Conservation (phyloP, 2,797 vertebrate species). For the Neoniphon sammara region DNA sequence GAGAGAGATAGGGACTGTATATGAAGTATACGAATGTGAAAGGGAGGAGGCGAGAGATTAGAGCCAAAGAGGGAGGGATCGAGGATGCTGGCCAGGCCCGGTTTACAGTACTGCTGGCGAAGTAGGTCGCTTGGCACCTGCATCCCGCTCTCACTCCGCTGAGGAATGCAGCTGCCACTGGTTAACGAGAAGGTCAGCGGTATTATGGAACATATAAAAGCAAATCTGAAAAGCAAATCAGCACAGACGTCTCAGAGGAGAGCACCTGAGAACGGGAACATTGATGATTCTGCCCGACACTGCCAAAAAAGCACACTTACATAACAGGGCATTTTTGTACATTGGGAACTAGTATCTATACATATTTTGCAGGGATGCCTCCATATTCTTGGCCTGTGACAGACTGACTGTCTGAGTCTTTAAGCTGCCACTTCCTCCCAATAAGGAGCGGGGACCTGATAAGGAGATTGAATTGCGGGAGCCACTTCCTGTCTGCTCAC, state of each 20-base stretch:
- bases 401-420: slow-evolving; percentile 7
- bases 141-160: slow-evolving; percentile 17
- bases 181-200: slow-evolving; percentile 38
- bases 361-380: not conserved
- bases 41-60: not conserved
- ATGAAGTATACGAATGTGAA: slow-evolving; percentile 9
- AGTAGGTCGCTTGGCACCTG: slow-evolving; percentile 52
- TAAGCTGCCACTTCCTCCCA: slow-evolving; percentile 27
- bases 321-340: not conserved
- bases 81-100: not conserved
- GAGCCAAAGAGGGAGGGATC: not conserved
- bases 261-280: slow-evolving; percentile 1
- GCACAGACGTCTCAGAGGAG: not conserved
- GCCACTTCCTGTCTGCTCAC: slow-evolving; percentile 16
- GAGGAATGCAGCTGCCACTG: slow-evolving; percentile 47
- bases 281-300: slow-evolving; percentile 4
- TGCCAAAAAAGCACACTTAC: slow-evolving; percentile 1
- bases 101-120: slow-evolving; percentile 1
- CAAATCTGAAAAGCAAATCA: slow-evolving; percentile 23
- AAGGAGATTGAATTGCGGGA: slow-evolving; percentile 15
- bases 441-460: slow-evolving; percentile 26
- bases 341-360: not conserved
- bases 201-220: slow-evolving; percentile 22
- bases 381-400: not conserved
- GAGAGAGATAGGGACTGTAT: not conserved